Evolutionary conservation across 1,140 invertebrate species (phyloP).

Genomic region (Stegodyphus mimosarum): DNA sequence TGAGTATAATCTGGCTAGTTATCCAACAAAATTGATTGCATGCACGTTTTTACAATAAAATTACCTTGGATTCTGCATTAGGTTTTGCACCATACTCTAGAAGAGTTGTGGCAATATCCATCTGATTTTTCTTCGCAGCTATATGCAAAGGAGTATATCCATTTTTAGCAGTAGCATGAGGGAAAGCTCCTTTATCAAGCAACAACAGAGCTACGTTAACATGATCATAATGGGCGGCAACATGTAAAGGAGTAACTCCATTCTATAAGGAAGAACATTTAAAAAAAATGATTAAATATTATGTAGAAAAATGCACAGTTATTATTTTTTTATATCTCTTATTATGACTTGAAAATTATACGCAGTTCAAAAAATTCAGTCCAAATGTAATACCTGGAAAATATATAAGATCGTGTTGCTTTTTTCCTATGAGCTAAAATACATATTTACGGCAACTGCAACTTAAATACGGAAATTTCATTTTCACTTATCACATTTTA

Average conservation of each 20-base stretch:
- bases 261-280: conserved; percentile 74
- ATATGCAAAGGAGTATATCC: conserved; percentile 98
- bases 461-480: too few species aligned
- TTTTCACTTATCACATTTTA: too few species aligned
- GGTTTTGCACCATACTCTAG: conserved; percentile 96
- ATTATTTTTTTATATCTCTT: not conserved
- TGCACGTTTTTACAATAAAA: too few species aligned
- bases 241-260: conserved; percentile 96
- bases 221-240: conserved; percentile 99
- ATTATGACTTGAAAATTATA: too few species aligned
- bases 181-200: conserved; percentile 93
- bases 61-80: conserved; percentile 91
- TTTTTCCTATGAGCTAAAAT: too few species aligned
- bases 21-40: too few species aligned
- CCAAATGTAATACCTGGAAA: too few species aligned
- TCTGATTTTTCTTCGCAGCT: conserved; percentile 97
- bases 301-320: not conserved
- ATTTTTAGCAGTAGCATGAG: conserved; percentile 95
- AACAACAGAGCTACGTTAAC: conserved; percentile 95
- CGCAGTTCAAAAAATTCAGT: too few species aligned
- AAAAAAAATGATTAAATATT: not conserved
- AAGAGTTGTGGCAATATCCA: conserved; percentile 82
- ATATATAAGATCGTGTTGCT: too few species aligned
- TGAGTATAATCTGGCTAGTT: too few species aligned
- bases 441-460: too few species aligned